phyloP scores from a whole-genome alignment of 1,140 invertebrate species.

The Leptoteleia sp. region DNA sequence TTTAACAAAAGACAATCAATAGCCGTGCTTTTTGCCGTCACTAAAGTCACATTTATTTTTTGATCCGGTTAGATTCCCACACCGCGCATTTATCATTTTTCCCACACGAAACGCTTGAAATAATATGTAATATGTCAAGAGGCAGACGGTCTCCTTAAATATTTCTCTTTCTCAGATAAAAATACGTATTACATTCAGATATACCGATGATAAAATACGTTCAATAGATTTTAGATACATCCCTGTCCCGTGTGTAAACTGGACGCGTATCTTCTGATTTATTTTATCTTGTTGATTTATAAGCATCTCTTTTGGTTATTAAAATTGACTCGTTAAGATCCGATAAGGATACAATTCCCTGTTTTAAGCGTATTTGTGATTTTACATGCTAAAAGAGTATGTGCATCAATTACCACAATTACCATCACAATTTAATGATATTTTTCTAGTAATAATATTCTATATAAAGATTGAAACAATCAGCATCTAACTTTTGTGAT shows the following conservation, averaged over 20 bases:
- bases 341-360: slow-evolving; percentile 1
- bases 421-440: too few relatives aligned
- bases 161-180: slow-evolving; percentile 2
- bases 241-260: neutral
- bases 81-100: slow-evolving; percentile 5
- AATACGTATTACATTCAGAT: slow-evolving; percentile 1
- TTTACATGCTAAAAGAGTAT: too few relatives aligned
- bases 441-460: too few relatives aligned
- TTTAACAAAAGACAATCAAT: neutral
- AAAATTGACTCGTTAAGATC: neutral
- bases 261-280: neutral
- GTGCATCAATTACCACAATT: too few relatives aligned
- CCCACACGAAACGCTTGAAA: slow-evolving; percentile 2
- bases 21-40: neutral
- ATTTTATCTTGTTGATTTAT: slow-evolving; percentile 5
- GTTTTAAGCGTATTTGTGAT: too few relatives aligned
- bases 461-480: too few relatives aligned
- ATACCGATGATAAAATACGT: slow-evolving; percentile 8
- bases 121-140: slow-evolving; percentile 15
- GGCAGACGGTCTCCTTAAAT: slow-evolving; percentile 4
- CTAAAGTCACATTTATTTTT: neutral
- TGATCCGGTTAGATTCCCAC: neutral
- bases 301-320: slow-evolving; percentile 4
- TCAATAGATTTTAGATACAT: slow-evolving; percentile 3
- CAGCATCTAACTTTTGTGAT: too few relatives aligned